A percentile compares a stretch with the other conserved stretches of the same genome.
These are phyloP conservation scores for Ametastegia equiseti DNA, from an alignment of 2,888 invertebrate genomes.

Conservation along the genomic window DNA sequence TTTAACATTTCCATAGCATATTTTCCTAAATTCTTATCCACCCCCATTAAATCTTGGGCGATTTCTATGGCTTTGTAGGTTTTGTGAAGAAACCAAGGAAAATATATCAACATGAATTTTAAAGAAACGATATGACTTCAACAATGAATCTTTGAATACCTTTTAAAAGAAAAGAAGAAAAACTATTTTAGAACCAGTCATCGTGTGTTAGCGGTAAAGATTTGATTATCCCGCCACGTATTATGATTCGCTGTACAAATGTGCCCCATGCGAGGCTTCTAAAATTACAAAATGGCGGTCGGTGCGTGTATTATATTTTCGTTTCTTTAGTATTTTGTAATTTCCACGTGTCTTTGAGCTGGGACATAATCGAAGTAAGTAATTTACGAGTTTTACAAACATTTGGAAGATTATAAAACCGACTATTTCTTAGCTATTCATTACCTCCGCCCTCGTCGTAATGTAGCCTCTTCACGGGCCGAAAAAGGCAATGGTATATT, in stretches of 20 bases:
- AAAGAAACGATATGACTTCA: no score
- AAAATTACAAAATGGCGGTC: conserved; percentile 49
- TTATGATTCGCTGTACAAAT: neutral
- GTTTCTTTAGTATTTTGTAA: conserved; percentile 41
- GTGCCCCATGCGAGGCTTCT: conserved; percentile 49
- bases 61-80: neutral
- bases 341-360: neutral
- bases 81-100: neutral
- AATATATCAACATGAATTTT: neutral
- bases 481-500: conserved; percentile 33
- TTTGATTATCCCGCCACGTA: conserved; percentile 42
- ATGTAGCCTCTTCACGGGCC: conserved; percentile 49
- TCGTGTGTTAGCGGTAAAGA: neutral
- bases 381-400: neutral
- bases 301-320: conserved; percentile 43
- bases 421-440: neutral
- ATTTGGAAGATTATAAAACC: neutral
- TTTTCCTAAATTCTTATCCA: neutral
- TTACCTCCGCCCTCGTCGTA: neutral
- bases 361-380: conserved; percentile 27
- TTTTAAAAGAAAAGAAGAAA: no score
- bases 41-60: no score
- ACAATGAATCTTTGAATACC: no score
- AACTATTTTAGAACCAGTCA: no score
- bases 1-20: neutral